These are phyloP conservation scores for Perithous albicinctus DNA, from an alignment of 2,888 invertebrate genomes.

Conservation along the genomic window DNA sequence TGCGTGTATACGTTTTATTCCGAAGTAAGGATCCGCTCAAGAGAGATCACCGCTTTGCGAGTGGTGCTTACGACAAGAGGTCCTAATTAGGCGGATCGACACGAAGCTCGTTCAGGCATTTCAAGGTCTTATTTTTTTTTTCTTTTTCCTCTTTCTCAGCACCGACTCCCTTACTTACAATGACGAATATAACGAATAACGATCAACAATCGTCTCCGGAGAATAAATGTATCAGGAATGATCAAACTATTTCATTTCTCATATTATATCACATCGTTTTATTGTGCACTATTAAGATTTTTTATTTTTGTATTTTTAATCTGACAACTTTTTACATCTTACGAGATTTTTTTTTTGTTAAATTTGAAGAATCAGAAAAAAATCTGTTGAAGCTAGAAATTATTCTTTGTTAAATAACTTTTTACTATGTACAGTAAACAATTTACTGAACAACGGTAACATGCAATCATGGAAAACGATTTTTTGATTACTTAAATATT, in stretches of 20 bases:
- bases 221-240: background rate
- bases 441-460: no score
- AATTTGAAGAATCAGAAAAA: no score
- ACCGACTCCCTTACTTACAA: background rate
- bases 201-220: constrained; percentile 20
- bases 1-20: constrained; percentile 34
- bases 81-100: constrained; percentile 63
- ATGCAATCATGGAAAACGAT: no score
- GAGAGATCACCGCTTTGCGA: constrained; percentile 31
- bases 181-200: background rate
- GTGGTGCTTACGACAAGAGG: constrained; percentile 61
- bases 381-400: no score
- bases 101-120: constrained; percentile 38
- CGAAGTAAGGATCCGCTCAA: constrained; percentile 34
- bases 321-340: no score
- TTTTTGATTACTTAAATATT: no score
- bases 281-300: no score
- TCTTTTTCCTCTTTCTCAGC: background rate
- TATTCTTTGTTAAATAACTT: no score
- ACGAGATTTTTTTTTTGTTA: no score
- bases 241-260: constrained; percentile 5
- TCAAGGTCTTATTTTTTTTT: constrained; percentile 16
- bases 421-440: no score
- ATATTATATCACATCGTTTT: no score
- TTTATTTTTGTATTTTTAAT: no score